These are phyloP conservation scores for Kryphioiulus occultus DNA, from an alignment of 2,888 invertebrate species.

Conservation along the genomic window DNA sequence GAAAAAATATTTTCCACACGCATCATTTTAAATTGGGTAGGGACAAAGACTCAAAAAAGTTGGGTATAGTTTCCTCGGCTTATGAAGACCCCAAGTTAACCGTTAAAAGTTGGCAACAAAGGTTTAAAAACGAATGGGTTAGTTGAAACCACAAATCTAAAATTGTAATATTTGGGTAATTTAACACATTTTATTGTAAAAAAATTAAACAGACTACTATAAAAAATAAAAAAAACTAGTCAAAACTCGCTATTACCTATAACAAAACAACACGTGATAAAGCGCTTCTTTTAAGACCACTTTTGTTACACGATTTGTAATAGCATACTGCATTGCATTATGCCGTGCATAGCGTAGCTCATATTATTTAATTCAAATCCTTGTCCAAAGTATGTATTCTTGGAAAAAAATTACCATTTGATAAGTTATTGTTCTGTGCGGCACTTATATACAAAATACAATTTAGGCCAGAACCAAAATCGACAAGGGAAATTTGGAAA, in stretches of 20 bases:
- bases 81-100: not conserved
- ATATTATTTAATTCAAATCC: not conserved
- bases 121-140: not conserved
- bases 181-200: too few species aligned
- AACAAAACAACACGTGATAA: too few species aligned
- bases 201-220: too few species aligned
- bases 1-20: not conserved
- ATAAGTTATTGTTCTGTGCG: not conserved
- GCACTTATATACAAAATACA: too few species aligned
- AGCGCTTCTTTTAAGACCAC: too few species aligned
- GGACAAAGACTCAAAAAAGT: not conserved
- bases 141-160: not conserved
- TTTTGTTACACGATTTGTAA: too few species aligned
- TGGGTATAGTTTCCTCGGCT: not conserved
- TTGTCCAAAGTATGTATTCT: not conserved
- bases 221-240: not conserved
- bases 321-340: too few species aligned
- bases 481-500: too few species aligned
- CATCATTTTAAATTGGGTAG: not conserved
- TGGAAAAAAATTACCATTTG: not conserved
- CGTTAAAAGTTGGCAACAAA: not conserved
- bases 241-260: too few species aligned
- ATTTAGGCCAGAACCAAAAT: too few species aligned
- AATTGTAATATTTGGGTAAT: not conserved
- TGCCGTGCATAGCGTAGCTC: too few species aligned